A percentile compares a stretch with the other conserved stretches of the same genome.
Evolutionary conservation across 2,797 vertebrate species (phyloP).

Genomic region (Microctenopoma lineatum): DNA sequence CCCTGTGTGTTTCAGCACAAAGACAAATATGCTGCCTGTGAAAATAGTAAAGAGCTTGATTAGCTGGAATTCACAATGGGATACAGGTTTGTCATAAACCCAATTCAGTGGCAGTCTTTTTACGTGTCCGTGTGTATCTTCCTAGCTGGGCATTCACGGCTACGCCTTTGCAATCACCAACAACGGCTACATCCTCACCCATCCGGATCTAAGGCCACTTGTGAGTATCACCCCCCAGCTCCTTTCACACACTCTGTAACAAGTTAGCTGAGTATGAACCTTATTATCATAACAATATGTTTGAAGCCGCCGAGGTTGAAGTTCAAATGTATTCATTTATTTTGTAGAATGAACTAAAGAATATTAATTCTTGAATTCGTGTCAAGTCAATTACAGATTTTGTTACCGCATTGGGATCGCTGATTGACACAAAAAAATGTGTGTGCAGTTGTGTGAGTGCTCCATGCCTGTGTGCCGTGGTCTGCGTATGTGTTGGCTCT

Average conservation of each 20-base stretch:
- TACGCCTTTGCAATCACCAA: slow-evolving; percentile 99
- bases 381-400: slow-evolving; percentile 58
- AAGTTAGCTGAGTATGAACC: slow-evolving; percentile 23
- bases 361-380: slow-evolving; percentile 47
- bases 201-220: slow-evolving; percentile 95
- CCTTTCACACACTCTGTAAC: slow-evolving; percentile 19
- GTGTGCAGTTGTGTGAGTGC: slow-evolving; percentile 23
- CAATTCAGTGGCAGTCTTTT: slow-evolving; percentile 18
- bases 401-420: slow-evolving; percentile 20
- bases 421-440: slow-evolving; percentile 38
- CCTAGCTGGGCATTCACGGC: slow-evolving; percentile 96
- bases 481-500: slow-evolving; percentile 34
- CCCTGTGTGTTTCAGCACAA: slow-evolving; percentile 60
- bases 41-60: slow-evolving; percentile 70
- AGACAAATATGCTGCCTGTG: slow-evolving; percentile 47
- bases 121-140: slow-evolving; percentile 47
- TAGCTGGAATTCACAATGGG: slow-evolving; percentile 54
- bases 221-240: slow-evolving; percentile 82
- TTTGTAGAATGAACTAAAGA: slow-evolving; percentile 32
- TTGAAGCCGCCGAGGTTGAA: slow-evolving; percentile 25
- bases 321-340: slow-evolving; percentile 49
- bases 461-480: neutral
- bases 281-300: slow-evolving; percentile 35
- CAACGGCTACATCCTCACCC: slow-evolving; percentile 98
- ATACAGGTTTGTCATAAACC: slow-evolving; percentile 36